Evolutionary conservation across 2,113 vertebrate genomes (phyloP), one percentile per base, ranked within the genome.

Genomic region (Pongo abelii): DNA sequence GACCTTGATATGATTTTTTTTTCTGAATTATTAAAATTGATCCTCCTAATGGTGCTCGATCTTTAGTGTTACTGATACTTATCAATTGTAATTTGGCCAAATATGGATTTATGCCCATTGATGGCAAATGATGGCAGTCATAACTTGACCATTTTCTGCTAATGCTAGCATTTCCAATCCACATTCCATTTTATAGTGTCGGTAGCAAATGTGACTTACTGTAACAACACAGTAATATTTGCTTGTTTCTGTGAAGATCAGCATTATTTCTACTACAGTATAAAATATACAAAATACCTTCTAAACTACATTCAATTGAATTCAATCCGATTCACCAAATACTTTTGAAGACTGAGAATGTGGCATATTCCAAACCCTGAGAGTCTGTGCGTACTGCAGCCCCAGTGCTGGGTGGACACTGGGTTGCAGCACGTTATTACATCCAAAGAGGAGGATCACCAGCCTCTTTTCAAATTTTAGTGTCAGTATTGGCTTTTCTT

Each of bases 391-490:
- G 7, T 2, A 0, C 16, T 25, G 16, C 14, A 18, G 3, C 2
- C 11, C n/a, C 3, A 32, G 11, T 0, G 20, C 55, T 1, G 30
- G 11, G 12, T 2, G 0, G 32, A 32, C 1, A 0, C 1, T 46
- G 64, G 27, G 32, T 6, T 8, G 48, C 40, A 70, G n/a, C 7
- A 17, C 11, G 38, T 6, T 1, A 1, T 6, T 4, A 8, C 1
- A 8, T n/a, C 25, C 57, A 12, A 23, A 1, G 6, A 3, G 32
- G 20, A 32, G 2, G 8, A n/a, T 0, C 30, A 10, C n/a, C 3
- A 38, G 22, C 57, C 20, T 64, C 55, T 75, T 27, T 16, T 38
- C 70, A 89, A 84, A 46, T n/a, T 3, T 2, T 6, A 32, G 18
- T 11, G 3, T 70, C 50, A 0, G 3, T 1, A 6, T 38, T 23